Base-by-base conservation (phyloP, 2,888 invertebrate genomes). In the Nomada ruficornis region DNA sequence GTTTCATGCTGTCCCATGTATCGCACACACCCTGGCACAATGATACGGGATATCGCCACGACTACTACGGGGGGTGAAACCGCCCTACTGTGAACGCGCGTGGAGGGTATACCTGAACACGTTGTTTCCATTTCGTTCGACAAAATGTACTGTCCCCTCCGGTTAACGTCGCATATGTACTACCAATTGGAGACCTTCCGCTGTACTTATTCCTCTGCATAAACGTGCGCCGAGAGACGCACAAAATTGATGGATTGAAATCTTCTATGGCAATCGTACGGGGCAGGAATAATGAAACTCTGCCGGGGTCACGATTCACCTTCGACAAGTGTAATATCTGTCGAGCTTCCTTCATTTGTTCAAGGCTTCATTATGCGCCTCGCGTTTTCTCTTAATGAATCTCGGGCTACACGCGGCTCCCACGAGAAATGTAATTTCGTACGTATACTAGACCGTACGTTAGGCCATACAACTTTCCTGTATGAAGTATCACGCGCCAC, bases 61-160 rank as follows among this genome's bases (percentile, higher is more conserved):
- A 18, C 15, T 50, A 10, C 20, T 15, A 15, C 54, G 23, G 54
- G 47, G 75, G 67, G 57, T 26, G 70, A 72, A 62, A 63, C 65
- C 57, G 52, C 50, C 81, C 23, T 55, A 54, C 57, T 60, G 64
- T 7, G 77, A 44, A 64, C 60, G 71, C 36, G 71, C 60, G 55
- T 50, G 54, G 36, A 60, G 50, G n/a, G 50, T 62, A 52, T 55
- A 62, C 62, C 67, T 67, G 79, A 71, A 80, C 80, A 57, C 54
- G 50, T 23, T 80, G 80, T 72, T 62, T 63, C 80, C 80, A 80
- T 80, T 67, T 62, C 67, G 72, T 52, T 80, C 80, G 72, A 80
- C 80, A 68, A 67, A 80, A 80, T 63, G 23, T 62, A 18, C 50
- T 7, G 60, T 67, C 72, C 72, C 79, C 79, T 72, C 54, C 54